Evolutionary conservation across 2,888 invertebrate species (phyloP).

Genomic region (Helleia helle): DNA sequence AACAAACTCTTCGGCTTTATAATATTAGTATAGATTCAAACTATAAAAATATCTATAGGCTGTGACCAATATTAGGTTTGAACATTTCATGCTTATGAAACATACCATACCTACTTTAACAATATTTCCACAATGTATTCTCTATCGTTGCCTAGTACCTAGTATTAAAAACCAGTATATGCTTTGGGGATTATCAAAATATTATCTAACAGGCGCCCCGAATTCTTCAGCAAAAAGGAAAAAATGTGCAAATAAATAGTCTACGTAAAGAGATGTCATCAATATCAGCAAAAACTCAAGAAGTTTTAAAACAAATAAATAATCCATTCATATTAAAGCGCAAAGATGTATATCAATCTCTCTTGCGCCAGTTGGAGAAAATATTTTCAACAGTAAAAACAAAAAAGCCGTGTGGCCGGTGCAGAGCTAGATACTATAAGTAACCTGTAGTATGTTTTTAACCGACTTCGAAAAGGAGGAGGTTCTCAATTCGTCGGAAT

Average conservation of each 20-base stretch:
- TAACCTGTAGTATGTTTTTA: too few relatives aligned
- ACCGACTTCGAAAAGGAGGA: too few relatives aligned
- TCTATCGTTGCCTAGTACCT: not conserved
- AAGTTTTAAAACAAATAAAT: constrained; percentile 33
- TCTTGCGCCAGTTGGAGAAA: constrained; percentile 34
- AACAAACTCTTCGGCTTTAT: too few relatives aligned
- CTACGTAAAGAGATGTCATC: constrained; percentile 20
- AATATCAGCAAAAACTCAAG: constrained; percentile 33
- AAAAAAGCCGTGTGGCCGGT: constrained; percentile 26
- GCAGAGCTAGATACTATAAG: constrained; percentile 17
- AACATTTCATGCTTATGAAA: too few relatives aligned
- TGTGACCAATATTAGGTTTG: too few relatives aligned
- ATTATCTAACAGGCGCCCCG: constrained; percentile 12
- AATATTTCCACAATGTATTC: not conserved
- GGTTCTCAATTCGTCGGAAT: too few relatives aligned
- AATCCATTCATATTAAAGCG: constrained; percentile 30
- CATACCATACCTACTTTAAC: not conserved
- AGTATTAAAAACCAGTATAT: not conserved
- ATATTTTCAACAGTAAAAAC: constrained; percentile 26
- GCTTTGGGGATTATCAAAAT: constrained; percentile 1
- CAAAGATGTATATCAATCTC: constrained; percentile 26
- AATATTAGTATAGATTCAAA: constrained; percentile 1
- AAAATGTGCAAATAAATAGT: not conserved
- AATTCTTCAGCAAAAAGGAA: constrained; percentile 1
- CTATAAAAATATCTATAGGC: not conserved